Evolutionary conservation across 2,888 invertebrate species (phyloP).

Genomic region (Eupithecia centaureata): DNA sequence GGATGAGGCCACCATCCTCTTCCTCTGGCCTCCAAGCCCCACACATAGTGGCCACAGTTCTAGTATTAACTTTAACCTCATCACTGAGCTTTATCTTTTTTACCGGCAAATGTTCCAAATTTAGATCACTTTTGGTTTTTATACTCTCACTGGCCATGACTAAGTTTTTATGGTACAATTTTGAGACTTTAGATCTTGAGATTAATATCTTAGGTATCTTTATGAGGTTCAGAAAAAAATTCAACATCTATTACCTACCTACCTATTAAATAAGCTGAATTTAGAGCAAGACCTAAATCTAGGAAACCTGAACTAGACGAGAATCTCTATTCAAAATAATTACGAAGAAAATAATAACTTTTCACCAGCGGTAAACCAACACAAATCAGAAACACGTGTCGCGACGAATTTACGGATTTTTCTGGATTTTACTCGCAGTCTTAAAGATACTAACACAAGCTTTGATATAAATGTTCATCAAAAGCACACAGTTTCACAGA

Average conservation of each 20-base stretch:
- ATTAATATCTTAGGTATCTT: constrained; percentile 39
- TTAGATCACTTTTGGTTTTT: constrained; percentile 57
- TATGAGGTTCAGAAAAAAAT: constrained; percentile 43
- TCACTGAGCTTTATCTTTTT: constrained; percentile 66
- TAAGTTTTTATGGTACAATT: constrained; percentile 30
- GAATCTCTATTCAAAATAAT: background rate
- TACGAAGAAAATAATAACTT: background rate
- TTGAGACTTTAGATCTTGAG: constrained; percentile 18
- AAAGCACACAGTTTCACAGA: constrained; percentile 9
- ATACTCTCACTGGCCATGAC: constrained; percentile 57
- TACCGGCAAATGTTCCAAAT: constrained; percentile 55
- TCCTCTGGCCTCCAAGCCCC: constrained; percentile 80
- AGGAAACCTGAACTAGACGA: background rate
- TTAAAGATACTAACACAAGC: background rate
- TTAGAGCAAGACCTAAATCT: background rate
- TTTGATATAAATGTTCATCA: background rate
- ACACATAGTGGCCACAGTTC: constrained; percentile 80
- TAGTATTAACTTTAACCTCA: constrained; percentile 42
- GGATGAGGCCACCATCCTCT: constrained; percentile 74
- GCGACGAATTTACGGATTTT: constrained; percentile 4
- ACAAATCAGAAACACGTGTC: background rate
- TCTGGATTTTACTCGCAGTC: background rate
- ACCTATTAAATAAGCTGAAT: background rate
- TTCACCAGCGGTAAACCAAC: background rate
- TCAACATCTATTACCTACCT: constrained; percentile 44